Evolutionary conservation across 1,140 invertebrate species (phyloP), one percentile per base, ranked within the genome.

Genomic region (Drosophila rufa): DNA sequence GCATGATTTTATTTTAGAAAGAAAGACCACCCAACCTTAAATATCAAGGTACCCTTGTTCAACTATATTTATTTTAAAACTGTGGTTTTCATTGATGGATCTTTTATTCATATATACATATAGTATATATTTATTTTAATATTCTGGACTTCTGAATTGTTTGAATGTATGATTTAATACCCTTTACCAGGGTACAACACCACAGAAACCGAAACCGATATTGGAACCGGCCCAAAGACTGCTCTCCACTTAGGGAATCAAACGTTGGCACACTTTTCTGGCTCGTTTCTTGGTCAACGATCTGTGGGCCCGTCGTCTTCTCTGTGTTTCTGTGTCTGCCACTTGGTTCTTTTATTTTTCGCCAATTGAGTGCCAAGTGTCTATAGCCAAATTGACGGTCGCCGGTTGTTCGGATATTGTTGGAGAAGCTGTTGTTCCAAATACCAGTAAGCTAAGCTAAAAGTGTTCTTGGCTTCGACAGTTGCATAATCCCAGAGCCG

Each of bases 201-300:
- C 30, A 47, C 46, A 51, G 40, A 43, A 55, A 43, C 19, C 40
- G 19, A 77, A 78, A 74, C 42, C 56, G 38, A 64, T 66, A 27
- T 45, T 17, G 36, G 75, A 86, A 86, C 84, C 67, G 76, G 79
- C 83, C 62, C 71, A 67, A 65, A 60, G 38, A 58, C 46, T 59
- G 27, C 61, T 56, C 59, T 75, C 80, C 64, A 71, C 82, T 82
- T 86, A 67, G 75, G 81, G 66, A 82, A 75, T 80, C 65, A 27
- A 42, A 38, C 47, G 57, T 66, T 89, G 84, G 86, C 84, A 73
- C 77, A 87, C 80, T 80, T 86, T 77, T 75, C 22, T 36, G 45
- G 43, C 43, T 65, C 40, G 45, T 74, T 79, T 79, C 62, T 82
- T 82, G 82, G 69, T 74, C 59, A 79, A 70, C 78, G 61, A 61